Percentiles rank a stretch among this genome's conserved stretches.
phyloP scores from a whole-genome alignment of 1,140 invertebrate genomes.

The Theocolax elegans region DNA sequence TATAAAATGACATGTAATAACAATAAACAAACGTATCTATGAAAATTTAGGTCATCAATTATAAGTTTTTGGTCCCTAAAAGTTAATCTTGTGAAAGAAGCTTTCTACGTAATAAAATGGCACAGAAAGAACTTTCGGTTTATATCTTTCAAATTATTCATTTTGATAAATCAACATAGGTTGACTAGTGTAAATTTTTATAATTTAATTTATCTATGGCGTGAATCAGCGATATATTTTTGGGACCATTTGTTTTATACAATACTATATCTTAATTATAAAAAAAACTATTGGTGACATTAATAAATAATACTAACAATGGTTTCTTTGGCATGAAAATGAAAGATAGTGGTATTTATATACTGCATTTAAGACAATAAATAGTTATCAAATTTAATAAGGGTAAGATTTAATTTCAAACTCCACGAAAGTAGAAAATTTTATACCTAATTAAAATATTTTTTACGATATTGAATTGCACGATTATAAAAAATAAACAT shows the following conservation, averaged over 20 bases:
- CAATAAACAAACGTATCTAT: constrained; percentile 34
- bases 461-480: constrained; percentile 30
- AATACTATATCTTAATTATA: constrained; percentile 41
- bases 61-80: constrained; percentile 33
- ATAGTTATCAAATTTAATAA: constrained; percentile 28
- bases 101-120: constrained; percentile 37
- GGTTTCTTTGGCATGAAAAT: constrained; percentile 46
- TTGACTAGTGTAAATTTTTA: constrained; percentile 23
- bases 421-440: constrained; percentile 17
- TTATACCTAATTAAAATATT: constrained; percentile 28
- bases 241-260: constrained; percentile 16
- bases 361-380: constrained; percentile 30
- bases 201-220: constrained; percentile 34
- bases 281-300: constrained; percentile 32
- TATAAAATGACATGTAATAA: constrained; percentile 43
- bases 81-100: constrained; percentile 20
- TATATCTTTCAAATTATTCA: constrained; percentile 15
- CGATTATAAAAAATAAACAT: constrained; percentile 13
- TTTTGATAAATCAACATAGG: constrained; percentile 12
- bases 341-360: constrained; percentile 39
- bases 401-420: not conserved
- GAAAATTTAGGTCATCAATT: constrained; percentile 23
- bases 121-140: constrained; percentile 34
- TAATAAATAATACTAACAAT: constrained; percentile 42
- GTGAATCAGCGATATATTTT: constrained; percentile 21